Evolutionary conservation across 2,797 vertebrate species (phyloP), one percentile per base, ranked within the genome.

Genomic region (Prunella strophiata): DNA sequence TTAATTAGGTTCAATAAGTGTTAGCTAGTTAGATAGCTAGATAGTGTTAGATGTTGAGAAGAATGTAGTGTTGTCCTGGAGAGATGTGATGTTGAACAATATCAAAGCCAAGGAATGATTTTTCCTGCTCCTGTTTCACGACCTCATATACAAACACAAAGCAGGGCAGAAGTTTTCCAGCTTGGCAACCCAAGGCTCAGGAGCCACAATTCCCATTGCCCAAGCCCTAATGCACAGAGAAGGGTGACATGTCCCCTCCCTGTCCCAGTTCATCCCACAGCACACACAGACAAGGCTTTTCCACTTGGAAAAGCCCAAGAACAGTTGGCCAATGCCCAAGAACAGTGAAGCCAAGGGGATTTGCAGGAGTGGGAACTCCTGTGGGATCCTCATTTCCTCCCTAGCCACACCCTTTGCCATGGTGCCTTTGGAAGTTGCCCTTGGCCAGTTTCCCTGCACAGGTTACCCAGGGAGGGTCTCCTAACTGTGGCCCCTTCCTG

Each of bases 171-270:
- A 89, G 43, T 83, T 89, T 87, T 30, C 26, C 68, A 1, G 2
- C 22, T 10, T 13, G 47, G 40, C 71, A 65, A 2, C 61, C 36
- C 45, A 27, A 32, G 45, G 45, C 16, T 26, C 14, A 10, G 47
- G 26, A 80, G 38, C 26, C 7, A 22, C 50, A 2, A 2, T 21
- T 73, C 43, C 20, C 22, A 0, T 10, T 13, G 42, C 32, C 29
- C 2, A 3, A 72, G n/a, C 27, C 38, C 43, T 17, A 3, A 3
- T 3, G 5, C 23, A 2, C 3, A 1, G 7, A 26, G 45, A 5
- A 2, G 50, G 70, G 22, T 17, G 71, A 9, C 13, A 1, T 0
- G 13, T 14, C 40, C 0, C 0, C 16, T 38, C 30, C 21, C 5
- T 18, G 63, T 26, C 34, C 48, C 48, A 17, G 16, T 36, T 42